These are phyloP conservation scores for Petroica traversi DNA, from an alignment of 2,113 vertebrate genomes.

Conservation along the genomic window DNA sequence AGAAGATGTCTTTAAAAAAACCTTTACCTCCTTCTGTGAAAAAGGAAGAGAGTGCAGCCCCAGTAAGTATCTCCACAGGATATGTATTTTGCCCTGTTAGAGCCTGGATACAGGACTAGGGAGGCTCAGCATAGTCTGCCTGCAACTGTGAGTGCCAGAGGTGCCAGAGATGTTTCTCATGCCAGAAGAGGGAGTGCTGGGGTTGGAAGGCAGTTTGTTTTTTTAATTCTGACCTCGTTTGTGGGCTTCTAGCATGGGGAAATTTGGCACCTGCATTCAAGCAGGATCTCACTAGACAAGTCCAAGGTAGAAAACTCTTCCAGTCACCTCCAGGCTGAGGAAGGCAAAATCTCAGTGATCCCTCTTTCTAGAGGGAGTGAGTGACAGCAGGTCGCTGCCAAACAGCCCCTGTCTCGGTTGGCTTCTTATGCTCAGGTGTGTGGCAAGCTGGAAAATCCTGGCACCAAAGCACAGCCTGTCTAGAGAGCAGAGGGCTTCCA, in stretches of 20 bases:
- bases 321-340: background rate
- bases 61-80: constrained; percentile 50
- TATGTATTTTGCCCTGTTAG: background rate
- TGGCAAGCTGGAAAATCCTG: background rate
- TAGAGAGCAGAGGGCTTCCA: background rate
- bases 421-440: background rate
- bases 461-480: background rate
- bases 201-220: background rate
- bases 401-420: fast-evolving
- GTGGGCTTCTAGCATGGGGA: background rate
- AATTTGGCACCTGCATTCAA: background rate
- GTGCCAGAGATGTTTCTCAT: background rate
- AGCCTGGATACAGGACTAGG: background rate
- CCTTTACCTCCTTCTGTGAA: constrained; percentile 88
- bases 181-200: background rate
- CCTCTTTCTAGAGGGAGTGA: background rate
- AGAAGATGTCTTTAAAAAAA: constrained; percentile 95
- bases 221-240: background rate
- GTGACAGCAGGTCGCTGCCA: background rate
- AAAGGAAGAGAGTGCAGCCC: constrained; percentile 82
- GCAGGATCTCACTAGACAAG: background rate
- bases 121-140: background rate
- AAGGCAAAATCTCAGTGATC: background rate
- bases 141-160: background rate
- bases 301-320: background rate